Base-by-base conservation (phyloP, 92 coral and sea anemone species). In the Phenganax subtilis region DNA sequence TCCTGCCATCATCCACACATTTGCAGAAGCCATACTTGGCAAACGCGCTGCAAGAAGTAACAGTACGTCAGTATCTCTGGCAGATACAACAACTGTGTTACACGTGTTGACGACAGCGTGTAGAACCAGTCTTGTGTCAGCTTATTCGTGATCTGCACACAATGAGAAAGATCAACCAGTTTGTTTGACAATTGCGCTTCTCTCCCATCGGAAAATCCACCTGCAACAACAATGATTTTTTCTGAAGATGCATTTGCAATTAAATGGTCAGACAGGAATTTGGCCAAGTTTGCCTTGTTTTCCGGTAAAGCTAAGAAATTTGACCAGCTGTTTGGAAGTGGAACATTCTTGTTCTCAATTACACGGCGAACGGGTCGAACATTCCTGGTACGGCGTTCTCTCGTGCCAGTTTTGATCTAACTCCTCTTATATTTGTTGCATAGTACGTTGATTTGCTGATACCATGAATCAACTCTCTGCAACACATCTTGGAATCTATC, bases 271-370 rank as follows among this genome's bases (percentile, higher is more conserved):
- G 87, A 85, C 12, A 88, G 84, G 70, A 86, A 83, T 57, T 83
- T 86, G 81, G 92, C 87, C 72, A 89, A 62, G 76, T 90, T 89
- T 74, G 90, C 72, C 83, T 85, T 90, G 90, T 90, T 90, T 14
- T 89, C 86, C 72, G 87, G 86, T 66, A 90, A 80, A 9, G 90
- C 86, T 52, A 83, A 82, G 85, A 90, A 67, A 79, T 82, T 85
- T 85, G 85, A 54, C 92, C 88, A 87, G 47, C 81, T 85, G 75
- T 87, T 4, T 37, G 90, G 87, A 44, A 89, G 87, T 70, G 90
- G 86, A 20, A 86, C 86, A 27, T 31, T 81, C 54, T 55, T 80
- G 57, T 79, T 72, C 73, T 87, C 92, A 81, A 85, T 87, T 17
- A 80, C 90, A 73, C 87, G 85, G 54, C 72, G 80, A 10, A 71